Base-by-base conservation (phyloP, 2,113 vertebrate species). In the Lycocorax pyrrhopterus region DNA sequence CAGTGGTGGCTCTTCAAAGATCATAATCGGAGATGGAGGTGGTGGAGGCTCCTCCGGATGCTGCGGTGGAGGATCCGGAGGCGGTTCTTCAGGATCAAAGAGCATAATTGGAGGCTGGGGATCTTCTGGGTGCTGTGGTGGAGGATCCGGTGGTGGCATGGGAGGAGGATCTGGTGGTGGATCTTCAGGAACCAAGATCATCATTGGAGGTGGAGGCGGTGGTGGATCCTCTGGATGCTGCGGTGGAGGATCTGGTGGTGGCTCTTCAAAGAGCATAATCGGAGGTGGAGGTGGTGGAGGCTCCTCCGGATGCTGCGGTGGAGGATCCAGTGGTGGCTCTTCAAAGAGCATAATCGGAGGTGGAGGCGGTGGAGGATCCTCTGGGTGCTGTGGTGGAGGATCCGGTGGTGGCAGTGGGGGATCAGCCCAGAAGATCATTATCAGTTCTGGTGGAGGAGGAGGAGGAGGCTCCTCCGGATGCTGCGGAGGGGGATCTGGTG, bases 311-410 rank as follows among this genome's bases (percentile, higher is more conserved):
- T 55, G 41, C 32, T 73, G 71, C 2, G 41, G 71, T 7, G 71
- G 71, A 1, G 71, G 71, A 43, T 73, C 51, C 1, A 0, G 69
- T 0, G 51, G 69, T 8, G 69, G 69, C 0, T 56, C 51, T 2
- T 6, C 12, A 1, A 79, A 84, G 62, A 35, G 0, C 6, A 79
- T 90, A 0, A 69, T 49, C 2, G 90, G 23, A 13, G 90, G 90
- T 4, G 89, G 89, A 27, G 89, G 89, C 1, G 47, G 89, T 10
- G 89, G 89, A 2, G 5, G 68, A 1, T 78, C 75, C 8, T 41
- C 46, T 2, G 77, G 77, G 1, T 68, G 78, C 29, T 67, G 77
- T 0, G 52, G 77, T 3, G 78, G 73, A 2, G 75, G 75, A 17
- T 78, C 76, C 4, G 8, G 75, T 0, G 30, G 74, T 26, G 58